phyloP scores from a whole-genome alignment of 2,888 invertebrate genomes.

The Oscheius onirici region DNA sequence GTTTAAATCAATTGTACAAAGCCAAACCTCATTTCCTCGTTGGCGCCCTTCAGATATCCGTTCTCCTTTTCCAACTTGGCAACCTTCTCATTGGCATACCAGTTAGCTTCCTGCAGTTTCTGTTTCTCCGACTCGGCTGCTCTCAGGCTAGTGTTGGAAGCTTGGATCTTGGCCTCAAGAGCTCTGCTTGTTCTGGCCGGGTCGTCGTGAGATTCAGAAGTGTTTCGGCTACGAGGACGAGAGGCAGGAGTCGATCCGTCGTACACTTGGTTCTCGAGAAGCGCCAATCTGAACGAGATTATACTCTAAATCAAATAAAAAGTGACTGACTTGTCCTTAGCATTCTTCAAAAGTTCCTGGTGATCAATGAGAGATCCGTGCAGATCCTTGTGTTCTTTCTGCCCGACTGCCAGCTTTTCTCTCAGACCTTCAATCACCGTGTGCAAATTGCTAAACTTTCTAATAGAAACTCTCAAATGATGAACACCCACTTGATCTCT shows the following conservation, averaged over 20 bases:
- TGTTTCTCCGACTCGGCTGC: constrained; percentile 46
- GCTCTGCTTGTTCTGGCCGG: constrained; percentile 25
- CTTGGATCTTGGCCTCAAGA: constrained; percentile 44
- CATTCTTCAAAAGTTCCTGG: constrained; percentile 49
- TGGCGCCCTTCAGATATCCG: constrained; percentile 48
- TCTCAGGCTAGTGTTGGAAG: constrained; percentile 42
- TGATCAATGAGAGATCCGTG: constrained; percentile 40
- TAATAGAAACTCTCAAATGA: neutral
- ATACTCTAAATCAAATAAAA: neutral
- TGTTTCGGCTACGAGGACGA: constrained; percentile 34
- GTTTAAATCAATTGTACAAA: neutral
- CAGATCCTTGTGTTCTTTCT: constrained; percentile 39
- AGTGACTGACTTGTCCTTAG: constrained; percentile 47
- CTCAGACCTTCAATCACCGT: constrained; percentile 52
- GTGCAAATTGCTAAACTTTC: constrained; percentile 47
- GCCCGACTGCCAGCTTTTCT: constrained; percentile 34
- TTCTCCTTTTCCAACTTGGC: constrained; percentile 53
- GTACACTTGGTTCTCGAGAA: constrained; percentile 41
- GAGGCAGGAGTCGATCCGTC: neutral
- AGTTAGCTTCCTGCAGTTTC: constrained; percentile 48
- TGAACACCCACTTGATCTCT: constrained; percentile 46
- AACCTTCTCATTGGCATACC: constrained; percentile 47
- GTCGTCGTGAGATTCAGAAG: constrained; percentile 37
- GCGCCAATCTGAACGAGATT: neutral
- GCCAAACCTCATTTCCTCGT: constrained; percentile 55